Base-by-base conservation (phyloP, 2,888 invertebrate genomes). In the Pecten maximus region DNA sequence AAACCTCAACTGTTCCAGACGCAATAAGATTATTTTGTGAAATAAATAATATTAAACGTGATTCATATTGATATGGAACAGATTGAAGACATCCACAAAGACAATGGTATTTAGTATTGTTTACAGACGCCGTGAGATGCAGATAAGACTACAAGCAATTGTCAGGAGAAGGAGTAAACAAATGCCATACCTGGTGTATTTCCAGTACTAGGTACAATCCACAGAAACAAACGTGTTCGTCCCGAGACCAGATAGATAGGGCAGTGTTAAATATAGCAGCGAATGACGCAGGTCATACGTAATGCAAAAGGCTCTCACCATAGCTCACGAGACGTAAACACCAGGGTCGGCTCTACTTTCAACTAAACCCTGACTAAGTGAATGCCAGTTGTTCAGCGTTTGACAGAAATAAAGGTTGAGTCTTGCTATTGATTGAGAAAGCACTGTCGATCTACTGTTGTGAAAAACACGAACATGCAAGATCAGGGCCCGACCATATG, bases 261-360 rank as follows among this genome's bases (percentile, higher is more conserved):
- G 35, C 74, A 74, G 74, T 74, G 88, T 35, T 88, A 88, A 88
- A 88, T 88, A 88, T 88, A 88, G 88, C 88, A 44, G 3, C 12
- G 44, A 23, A 88, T 88, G 88, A 88, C 88, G 88, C 88, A 88
- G 88, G 50, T 48, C 74, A 28, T 74, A 74, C 74, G 74, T 74
- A 74, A 74, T 74, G 35, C 54, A n/a, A 54, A 54, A 19, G 54
- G 54, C 54, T 54, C 54, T 54, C 74, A 74, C 74, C 35, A 35
- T 35, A 74, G 74, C 74, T 28, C 74, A 74, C 74, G 74, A 74
- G 74, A 74, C 74, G 74, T 74, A 74, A 74, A 74, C 74, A 74
- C 74, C 74, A 74, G 54, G 54, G 23, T 8, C 54, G 35, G 6
- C 74, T 35, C 74, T 74, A 74, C 74, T 74, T 28, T 6, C 74